Evolutionary conservation across 2,797 vertebrate genomes (phyloP), one percentile per base, ranked within the genome.

Genomic region (Fringilla coelebs): DNA sequence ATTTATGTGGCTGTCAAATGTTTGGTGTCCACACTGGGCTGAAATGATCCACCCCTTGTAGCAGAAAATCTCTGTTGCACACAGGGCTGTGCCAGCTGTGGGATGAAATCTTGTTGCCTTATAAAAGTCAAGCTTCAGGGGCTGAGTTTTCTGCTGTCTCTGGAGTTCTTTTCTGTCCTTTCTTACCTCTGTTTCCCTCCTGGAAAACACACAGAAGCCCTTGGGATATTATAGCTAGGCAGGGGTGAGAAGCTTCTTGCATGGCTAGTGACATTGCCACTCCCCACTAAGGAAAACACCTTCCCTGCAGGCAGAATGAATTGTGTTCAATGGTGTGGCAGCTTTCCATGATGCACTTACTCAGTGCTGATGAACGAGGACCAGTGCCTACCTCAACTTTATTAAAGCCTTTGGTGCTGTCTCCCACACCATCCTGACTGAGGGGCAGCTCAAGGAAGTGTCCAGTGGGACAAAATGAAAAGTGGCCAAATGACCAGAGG

Each of bases 301-400:
- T 21, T 70, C 24, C 5, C 15, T 71, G 54, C 8, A 17, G 40
- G 55, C 55, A 45, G 55, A 68, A 25, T 11, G 54, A 40, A n/a
- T 8, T 68, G 55, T 25, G 18, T 46, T 52, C 9, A 29, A 9
- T 28, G 19, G 25, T 14, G 36, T n/a, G 43, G 43, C 51, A 74
- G 61, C 36, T 36, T 49, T 31, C 43, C 14, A 21, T 13, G 60
- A 3, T 31, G 41, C 36, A 17, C 25, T 65, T 8, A 22, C 31
- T 65, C 17, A 2, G 15, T 29, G 52, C 45, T n/a, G 24, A 25
- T 57, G 67, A 31, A 26, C 60, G 60, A 58, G 29, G 13, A 29
- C 9, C n/a, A 52, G 29, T 29, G n/a, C 6, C 43, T 14, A 0
- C 60, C 36, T 49, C 31, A 31, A 0, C 36, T 74, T 31, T 7